Evolutionary conservation across 2,113 vertebrate species (phyloP).

Genomic region (Progne subis): DNA sequence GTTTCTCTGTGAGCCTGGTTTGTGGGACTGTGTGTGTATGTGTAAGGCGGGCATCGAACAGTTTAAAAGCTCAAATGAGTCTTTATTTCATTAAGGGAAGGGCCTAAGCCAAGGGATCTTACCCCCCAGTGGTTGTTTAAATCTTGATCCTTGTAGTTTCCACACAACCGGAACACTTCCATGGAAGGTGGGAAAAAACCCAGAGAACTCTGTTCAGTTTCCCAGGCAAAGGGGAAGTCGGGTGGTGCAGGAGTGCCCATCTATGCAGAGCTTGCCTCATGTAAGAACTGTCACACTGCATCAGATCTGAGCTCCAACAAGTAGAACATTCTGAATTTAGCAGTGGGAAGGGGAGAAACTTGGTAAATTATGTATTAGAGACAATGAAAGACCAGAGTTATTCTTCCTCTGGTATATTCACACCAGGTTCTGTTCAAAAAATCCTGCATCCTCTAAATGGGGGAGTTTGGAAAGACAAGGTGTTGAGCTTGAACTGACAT

Average conservation of each 20-base stretch:
- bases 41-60: neutral
- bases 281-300: neutral
- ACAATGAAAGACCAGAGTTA: neutral
- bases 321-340: neutral
- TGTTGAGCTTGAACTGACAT: neutral
- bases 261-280: neutral
- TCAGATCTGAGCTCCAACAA: neutral
- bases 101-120: neutral
- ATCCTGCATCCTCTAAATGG: neutral
- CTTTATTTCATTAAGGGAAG: neutral
- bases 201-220: neutral
- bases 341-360: neutral
- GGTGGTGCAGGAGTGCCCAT: neutral
- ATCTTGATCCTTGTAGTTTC: neutral
- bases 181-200: neutral
- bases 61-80: neutral
- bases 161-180: neutral
- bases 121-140: neutral
- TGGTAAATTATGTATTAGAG: fast-evolving
- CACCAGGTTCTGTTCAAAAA: neutral
- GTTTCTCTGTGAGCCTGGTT: neutral
- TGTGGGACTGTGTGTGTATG: neutral
- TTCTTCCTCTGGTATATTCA: neutral
- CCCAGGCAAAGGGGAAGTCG: neutral
- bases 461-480: neutral